phyloP scores from a whole-genome alignment of 2,797 vertebrate species.

The Enteromius unitaeniatus region DNA sequence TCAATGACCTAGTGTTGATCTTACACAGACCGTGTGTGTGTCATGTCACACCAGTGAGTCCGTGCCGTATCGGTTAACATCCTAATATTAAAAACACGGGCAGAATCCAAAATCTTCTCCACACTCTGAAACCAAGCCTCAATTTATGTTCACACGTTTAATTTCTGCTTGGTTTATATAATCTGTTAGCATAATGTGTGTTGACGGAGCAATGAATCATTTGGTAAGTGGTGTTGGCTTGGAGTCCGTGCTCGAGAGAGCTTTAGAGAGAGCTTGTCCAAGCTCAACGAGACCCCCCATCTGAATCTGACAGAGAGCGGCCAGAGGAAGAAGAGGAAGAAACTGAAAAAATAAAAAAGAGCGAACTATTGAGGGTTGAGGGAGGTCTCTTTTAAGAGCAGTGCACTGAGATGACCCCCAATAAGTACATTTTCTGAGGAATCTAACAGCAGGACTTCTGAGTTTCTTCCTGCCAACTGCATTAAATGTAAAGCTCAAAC shows the following conservation, averaged over 20 bases:
- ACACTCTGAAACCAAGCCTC: constrained; percentile 23
- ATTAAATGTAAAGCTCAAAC: constrained; percentile 28
- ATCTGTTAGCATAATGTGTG: constrained; percentile 44
- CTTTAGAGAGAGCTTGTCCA: constrained; percentile 17
- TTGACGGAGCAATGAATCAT: constrained; percentile 42
- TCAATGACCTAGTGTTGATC: constrained; percentile 19
- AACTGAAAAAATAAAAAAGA: background rate
- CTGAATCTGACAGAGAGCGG: background rate
- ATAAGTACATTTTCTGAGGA: constrained; percentile 20
- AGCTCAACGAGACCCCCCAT: constrained; percentile 14
- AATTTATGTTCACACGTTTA: constrained; percentile 23
- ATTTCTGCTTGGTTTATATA: constrained; percentile 34
- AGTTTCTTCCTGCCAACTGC: constrained; percentile 19
- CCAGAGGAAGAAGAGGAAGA: constrained; percentile 6
- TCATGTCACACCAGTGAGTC: constrained; percentile 62
- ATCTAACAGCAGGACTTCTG: background rate
- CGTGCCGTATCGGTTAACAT: constrained; percentile 45
- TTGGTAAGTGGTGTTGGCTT: constrained; percentile 37
- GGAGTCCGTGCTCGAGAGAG: constrained; percentile 2
- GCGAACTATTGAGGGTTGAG: background rate
- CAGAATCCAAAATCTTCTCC: constrained; percentile 20
- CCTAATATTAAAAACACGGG: constrained; percentile 23
- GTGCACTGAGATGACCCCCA: constrained; percentile 25
- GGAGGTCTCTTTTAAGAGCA: background rate
- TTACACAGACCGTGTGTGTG: background rate